Evolutionary conservation across 2,888 invertebrate species (phyloP).

Genomic region (Lithosia quadra): DNA sequence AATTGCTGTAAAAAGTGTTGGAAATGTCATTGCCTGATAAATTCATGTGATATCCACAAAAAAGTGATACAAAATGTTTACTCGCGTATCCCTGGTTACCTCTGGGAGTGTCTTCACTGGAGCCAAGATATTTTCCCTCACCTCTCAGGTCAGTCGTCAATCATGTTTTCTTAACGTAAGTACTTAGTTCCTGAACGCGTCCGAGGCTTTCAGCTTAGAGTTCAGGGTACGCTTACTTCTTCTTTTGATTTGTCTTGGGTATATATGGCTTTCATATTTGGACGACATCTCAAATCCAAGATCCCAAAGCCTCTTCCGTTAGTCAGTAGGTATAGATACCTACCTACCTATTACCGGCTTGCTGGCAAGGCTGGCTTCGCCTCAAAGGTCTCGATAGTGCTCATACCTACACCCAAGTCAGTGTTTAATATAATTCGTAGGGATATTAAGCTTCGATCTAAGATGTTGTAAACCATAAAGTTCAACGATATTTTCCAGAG

Average conservation of each 20-base stretch:
- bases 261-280: no score
- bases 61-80: slow-evolving; percentile 12
- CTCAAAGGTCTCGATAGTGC: no score
- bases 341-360: no score
- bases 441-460: slow-evolving; percentile 2
- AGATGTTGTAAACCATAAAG: background rate
- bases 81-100: background rate
- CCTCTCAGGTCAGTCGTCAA: slow-evolving; percentile 82
- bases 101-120: slow-evolving; percentile 63
- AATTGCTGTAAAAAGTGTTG: background rate
- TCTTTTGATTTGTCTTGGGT: no score
- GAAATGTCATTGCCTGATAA: background rate
- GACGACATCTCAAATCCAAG: background rate
- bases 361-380: no score
- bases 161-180: background rate
- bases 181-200: no score
- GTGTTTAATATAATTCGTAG: background rate
- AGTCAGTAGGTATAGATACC: no score
- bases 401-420: no score
- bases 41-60: background rate
- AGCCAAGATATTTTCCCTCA: slow-evolving; percentile 87
- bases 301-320: no score
- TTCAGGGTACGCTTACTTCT: no score
- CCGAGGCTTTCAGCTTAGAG: no score
- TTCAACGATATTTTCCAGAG: slow-evolving; percentile 80